Evolutionary conservation across 2,113 vertebrate species (phyloP).

Genomic region (Phrynosoma platyrhinos): DNA sequence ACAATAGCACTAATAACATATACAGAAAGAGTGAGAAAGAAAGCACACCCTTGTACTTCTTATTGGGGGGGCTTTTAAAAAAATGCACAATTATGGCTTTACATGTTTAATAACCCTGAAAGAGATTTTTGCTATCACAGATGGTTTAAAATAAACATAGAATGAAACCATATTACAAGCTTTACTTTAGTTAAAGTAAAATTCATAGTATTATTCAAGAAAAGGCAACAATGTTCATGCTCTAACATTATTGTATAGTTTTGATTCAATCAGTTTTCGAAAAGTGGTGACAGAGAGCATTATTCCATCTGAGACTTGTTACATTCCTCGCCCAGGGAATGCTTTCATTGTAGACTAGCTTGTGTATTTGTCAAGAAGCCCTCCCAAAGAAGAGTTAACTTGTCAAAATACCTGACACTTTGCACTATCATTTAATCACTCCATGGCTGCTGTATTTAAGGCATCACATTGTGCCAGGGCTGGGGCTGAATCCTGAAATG

Average conservation of each 20-base stretch:
- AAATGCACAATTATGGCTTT: slow-evolving; percentile 14
- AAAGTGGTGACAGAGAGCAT: slow-evolving; percentile 56
- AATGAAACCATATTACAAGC: not conserved
- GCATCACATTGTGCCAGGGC: slow-evolving; percentile 25
- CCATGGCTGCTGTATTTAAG: slow-evolving; percentile 25
- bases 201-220: slow-evolving; percentile 60
- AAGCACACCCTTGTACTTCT: slow-evolving; percentile 36
- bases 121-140: slow-evolving; percentile 23
- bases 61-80: not conserved
- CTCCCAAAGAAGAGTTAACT: not conserved
- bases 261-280: slow-evolving; percentile 49
- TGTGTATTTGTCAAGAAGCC: slow-evolving; percentile 75
- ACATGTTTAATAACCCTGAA: slow-evolving; percentile 20
- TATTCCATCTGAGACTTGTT: slow-evolving; percentile 58
- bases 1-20: slow-evolving; percentile 75
- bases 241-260: slow-evolving; percentile 55
- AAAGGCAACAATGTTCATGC: slow-evolving; percentile 53
- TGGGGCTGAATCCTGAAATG: slow-evolving; percentile 24
- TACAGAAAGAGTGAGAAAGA: slow-evolving; percentile 38
- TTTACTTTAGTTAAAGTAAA: slow-evolving; percentile 36
- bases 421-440: slow-evolving; percentile 55
- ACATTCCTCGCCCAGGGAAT: slow-evolving; percentile 76
- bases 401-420: slow-evolving; percentile 24
- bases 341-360: slow-evolving; percentile 66
- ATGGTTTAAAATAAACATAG: slow-evolving; percentile 1